Evolutionary conservation across 2,888 invertebrate genomes (phyloP).

Genomic region (Drosophila merina): DNA sequence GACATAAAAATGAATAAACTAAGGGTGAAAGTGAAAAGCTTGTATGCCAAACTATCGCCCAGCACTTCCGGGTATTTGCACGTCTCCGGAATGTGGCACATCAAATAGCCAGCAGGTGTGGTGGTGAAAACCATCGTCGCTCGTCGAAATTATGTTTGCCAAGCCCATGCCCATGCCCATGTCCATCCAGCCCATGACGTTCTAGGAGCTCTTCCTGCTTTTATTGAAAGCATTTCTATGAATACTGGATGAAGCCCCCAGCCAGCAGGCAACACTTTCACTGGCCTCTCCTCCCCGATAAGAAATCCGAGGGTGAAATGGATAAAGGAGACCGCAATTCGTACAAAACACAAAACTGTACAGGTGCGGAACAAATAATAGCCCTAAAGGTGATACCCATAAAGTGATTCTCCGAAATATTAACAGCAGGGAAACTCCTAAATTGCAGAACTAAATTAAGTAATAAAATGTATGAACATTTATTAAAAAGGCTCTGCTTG

Average conservation of each 20-base stretch:
- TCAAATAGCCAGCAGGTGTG: conserved; percentile 54
- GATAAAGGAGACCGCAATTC: conserved; percentile 18
- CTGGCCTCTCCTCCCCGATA: conserved; percentile 34
- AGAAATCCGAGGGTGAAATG: conserved; percentile 3
- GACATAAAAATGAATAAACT: conserved; percentile 20
- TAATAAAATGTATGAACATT: not conserved
- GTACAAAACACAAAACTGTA: conserved; percentile 17
- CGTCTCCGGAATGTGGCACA: conserved; percentile 61
- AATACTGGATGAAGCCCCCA: conserved; percentile 63
- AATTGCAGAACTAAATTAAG: not conserved
- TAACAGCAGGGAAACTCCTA: not conserved
- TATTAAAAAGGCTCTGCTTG: too few relatives aligned
- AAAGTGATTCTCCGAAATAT: not conserved
- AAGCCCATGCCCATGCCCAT: conserved; percentile 13
- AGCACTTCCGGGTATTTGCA: conserved; percentile 44
- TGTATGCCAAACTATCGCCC: conserved; percentile 31
- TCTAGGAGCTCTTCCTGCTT: conserved; percentile 38
- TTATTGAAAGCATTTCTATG: conserved; percentile 62
- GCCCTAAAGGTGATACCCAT: not conserved
- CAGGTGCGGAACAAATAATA: conserved; percentile 21
- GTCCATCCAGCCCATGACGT: not conserved
- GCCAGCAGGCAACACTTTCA: conserved; percentile 63
- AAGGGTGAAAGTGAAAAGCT: conserved; percentile 21
- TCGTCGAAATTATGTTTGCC: conserved; percentile 50
- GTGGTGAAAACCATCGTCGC: conserved; percentile 33